Conservation (phyloP, 2,113 vertebrate genomes). For the Dascyllus trimaculatus region DNA sequence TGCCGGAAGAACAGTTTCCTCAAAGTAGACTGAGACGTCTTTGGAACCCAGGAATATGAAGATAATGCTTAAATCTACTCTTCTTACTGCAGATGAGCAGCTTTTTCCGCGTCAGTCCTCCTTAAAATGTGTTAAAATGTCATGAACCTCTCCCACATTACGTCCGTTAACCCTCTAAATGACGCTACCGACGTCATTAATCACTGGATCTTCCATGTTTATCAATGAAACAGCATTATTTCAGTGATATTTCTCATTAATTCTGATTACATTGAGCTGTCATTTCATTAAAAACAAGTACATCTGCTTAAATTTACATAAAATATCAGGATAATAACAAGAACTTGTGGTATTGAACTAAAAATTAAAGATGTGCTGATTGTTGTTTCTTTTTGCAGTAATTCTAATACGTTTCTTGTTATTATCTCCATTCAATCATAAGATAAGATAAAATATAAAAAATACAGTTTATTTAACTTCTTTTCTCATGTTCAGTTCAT, state of each 20-base stretch:
- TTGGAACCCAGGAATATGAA: background rate
- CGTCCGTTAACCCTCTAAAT: background rate
- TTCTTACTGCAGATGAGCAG: background rate
- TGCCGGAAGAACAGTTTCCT: slow-evolving; percentile 18
- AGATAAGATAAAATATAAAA: too few species aligned
- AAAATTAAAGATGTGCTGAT: too few species aligned
- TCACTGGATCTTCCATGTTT: background rate
- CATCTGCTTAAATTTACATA: too few species aligned
- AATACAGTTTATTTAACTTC: too few species aligned
- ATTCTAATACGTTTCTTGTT: too few species aligned
- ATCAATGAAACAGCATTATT: background rate
- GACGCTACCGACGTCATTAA: background rate
- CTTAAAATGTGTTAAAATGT: background rate
- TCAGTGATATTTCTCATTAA: background rate
- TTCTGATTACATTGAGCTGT: too few species aligned
- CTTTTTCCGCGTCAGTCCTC: background rate
- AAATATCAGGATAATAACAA: too few species aligned
- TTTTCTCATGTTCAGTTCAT: too few species aligned
- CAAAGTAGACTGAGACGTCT: slow-evolving; percentile 13
- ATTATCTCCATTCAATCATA: too few species aligned
- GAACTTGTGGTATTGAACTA: too few species aligned
- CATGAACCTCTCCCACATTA: background rate
- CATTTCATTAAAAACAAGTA: too few species aligned
- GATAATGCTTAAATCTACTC: background rate
- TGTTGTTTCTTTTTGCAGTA: too few species aligned